Percentiles rank a stretch among this genome's conserved stretches.
Conservation (phyloP, 2,888 invertebrate species). For the Lomographa bimaculata region DNA sequence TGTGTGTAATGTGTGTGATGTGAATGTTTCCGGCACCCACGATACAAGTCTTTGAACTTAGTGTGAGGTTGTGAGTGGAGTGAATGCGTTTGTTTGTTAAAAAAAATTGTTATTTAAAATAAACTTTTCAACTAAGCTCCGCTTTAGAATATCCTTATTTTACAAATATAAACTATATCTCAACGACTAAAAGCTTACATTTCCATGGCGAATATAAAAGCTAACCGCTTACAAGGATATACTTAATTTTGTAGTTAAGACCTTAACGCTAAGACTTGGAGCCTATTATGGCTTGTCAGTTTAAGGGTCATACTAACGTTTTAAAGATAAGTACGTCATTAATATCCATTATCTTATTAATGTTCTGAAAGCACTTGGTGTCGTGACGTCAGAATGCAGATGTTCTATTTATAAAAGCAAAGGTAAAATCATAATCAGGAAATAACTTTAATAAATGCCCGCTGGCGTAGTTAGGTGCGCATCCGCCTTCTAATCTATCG, state of each 20-base stretch:
- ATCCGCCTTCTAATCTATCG: no score
- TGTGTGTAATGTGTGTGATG: no score
- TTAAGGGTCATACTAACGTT: slow-evolving; percentile 23
- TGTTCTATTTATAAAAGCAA: slow-evolving; percentile 28
- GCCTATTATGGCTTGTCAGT: slow-evolving; percentile 25
- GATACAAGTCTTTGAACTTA: no score
- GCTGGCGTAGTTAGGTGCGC: no score
- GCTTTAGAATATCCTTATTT: no score
- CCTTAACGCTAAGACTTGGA: slow-evolving; percentile 11
- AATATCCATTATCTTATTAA: slow-evolving; percentile 49
- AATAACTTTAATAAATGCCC: no score
- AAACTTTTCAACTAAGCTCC: no score
- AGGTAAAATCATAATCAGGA: no score
- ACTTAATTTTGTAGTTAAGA: neutral
- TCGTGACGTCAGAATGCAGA: slow-evolving; percentile 40
- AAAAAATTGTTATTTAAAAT: no score
- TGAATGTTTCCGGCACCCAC: no score
- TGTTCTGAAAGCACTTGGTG: slow-evolving; percentile 35
- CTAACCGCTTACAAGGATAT: slow-evolving; percentile 9
- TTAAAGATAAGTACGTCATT: slow-evolving; percentile 40
- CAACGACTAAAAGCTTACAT: neutral
- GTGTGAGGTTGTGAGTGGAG: no score
- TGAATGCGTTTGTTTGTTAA: no score
- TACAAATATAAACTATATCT: neutral
- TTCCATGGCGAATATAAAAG: neutral